Evolutionary conservation across 2,888 invertebrate genomes (phyloP), one percentile per base, ranked within the genome.

Genomic region (Drosophila nigricruria): DNA sequence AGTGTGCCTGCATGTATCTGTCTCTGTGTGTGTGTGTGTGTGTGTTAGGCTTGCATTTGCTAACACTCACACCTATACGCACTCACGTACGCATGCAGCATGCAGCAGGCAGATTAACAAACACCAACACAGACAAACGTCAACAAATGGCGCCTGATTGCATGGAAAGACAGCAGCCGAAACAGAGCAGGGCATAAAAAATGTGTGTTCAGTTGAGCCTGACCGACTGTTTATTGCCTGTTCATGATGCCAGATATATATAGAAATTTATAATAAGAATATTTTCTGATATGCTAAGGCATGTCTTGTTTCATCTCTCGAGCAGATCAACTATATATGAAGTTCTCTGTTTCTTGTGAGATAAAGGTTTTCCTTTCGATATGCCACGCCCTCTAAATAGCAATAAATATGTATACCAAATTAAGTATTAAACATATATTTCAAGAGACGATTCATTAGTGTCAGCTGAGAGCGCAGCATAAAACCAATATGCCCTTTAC

Each of bases 91-190:
- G 40, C 50, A 53, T 20, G 38, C 45, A 64, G 56, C 47, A 68
- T 61, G 59, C 57, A 70, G 59, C 50, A 25, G 52, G 61, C 53
- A 71, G 77, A 72, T 81, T 84, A 79, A 73, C 82, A 73, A 68
- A 77, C 70, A 75, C 72, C 63, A 80, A 65, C 32, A 52, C 73
- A 60, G 68, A 72, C 70, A 65, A 79, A 75, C 73, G 77, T 75
- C 80, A 89, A 86, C 85, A 86, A 86, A 86, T 78, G 89, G 79
- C 76, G 81, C 73, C 77, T 86, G 85, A 86, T 86, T 86, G 85
- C 89, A 86, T 54, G 73, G 76, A 77, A 77, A 72, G 73, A 63
- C 70, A 57, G 23, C 57, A 47, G 14, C 14, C 23, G 6, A 14
- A 14, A 2, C 30, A 32, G 20, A 23, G 20, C 43, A 18, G 52